A percentile compares a stretch with the other conserved stretches of the same genome.
Conservation (phyloP, 53 echinoderm and acorn worm species). For the Zoroaster sp. region DNA sequence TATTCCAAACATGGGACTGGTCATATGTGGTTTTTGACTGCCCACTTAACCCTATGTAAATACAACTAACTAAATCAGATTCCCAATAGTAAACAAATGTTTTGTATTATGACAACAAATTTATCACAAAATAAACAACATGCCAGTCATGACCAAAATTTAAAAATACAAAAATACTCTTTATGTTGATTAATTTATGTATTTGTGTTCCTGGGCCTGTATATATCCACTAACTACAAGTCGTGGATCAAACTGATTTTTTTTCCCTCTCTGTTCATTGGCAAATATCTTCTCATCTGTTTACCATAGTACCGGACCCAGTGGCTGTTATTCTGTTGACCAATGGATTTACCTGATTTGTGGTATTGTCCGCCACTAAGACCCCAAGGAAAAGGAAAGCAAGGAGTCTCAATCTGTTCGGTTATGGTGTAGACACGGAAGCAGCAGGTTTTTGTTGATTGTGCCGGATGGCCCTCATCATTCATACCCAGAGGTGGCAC, state of each 20-base stretch:
- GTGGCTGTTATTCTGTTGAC: slow-evolving; percentile 7
- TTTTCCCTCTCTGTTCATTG: background rate
- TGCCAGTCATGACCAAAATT: too few relatives aligned
- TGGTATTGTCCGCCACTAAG: background rate
- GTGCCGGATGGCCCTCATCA: background rate
- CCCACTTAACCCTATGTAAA: too few relatives aligned
- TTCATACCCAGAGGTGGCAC: background rate
- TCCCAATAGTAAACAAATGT: too few relatives aligned
- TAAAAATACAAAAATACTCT: too few relatives aligned
- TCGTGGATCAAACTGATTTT: background rate
- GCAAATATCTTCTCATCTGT: background rate
- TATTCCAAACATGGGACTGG: too few relatives aligned
- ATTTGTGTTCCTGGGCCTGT: too few relatives aligned
- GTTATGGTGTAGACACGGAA: background rate
- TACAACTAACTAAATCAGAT: too few relatives aligned
- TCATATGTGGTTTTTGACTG: too few relatives aligned
- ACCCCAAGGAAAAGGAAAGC: background rate
- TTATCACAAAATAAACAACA: too few relatives aligned
- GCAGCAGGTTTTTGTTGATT: background rate
- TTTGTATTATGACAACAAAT: too few relatives aligned
- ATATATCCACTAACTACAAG: background rate
- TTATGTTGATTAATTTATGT: too few relatives aligned
- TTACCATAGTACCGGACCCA: background rate
- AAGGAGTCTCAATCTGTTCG: background rate
- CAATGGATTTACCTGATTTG: background rate